Evolutionary conservation across 2,797 vertebrate genomes (phyloP), one percentile per base, ranked within the genome.

Genomic region (Scolopax rusticola): DNA sequence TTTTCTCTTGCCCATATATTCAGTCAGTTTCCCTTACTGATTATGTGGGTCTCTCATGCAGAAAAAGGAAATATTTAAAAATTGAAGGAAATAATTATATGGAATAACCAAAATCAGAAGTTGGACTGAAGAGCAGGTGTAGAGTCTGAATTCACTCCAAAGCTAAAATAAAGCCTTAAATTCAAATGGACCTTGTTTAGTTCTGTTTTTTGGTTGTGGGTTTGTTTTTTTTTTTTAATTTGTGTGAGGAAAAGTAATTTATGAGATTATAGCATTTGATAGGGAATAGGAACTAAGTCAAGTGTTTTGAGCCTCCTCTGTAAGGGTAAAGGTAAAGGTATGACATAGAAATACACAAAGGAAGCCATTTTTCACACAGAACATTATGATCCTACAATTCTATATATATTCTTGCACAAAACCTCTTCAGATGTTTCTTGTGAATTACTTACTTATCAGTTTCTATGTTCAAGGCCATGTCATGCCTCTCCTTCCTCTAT

Each of bases 11-110:
- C 15, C n/a, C 36, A 33, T 64, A 47, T 60, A 94, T 67, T 77
- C 48, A 59, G 56, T 65, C 63, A 48, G 47, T 81, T 96, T 95
- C 60, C 41, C 36, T 64, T 74, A 54, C 48, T 77, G 77, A 68
- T 80, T 71, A 90, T 28, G 28, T 47, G 57, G 13, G 45, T 53
- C 67, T 92, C 41, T 83, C 60, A 94, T 43, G 78, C 33, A 94
- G 86, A 74, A 84, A 89, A 84, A 78, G 19, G 41, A 94, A 93
- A 87, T 77, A 68, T 83, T 89, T 15, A 3, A 83, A 90, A 86
- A 91, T 38, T 30, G 32, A 59, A 90, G 57, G 36, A 71, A 87
- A 83, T 71, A 57, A 75, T 87, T 90, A 57, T 36, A 48, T 15
- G 12, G 28, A 89, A 64, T 77, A 87, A 84, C 3, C 16, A 68